phyloP scores from a whole-genome alignment of 2,797 vertebrate species.

The Mionectes olivaceus region DNA sequence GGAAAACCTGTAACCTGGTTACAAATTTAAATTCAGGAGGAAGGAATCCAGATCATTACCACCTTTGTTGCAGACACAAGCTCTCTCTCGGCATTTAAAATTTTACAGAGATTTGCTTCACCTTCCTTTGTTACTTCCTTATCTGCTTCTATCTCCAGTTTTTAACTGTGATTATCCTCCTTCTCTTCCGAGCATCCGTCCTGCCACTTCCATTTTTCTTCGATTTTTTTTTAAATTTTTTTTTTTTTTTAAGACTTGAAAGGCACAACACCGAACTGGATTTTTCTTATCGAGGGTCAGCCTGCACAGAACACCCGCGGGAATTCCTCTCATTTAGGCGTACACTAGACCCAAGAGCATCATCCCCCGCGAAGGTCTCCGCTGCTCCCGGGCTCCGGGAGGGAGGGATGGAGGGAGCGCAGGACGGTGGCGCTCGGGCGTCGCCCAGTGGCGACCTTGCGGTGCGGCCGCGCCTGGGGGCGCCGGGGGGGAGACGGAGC shows the following conservation, averaged over 20 bases:
- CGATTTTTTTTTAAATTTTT: neutral
- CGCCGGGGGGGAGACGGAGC: neutral
- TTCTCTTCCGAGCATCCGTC: neutral
- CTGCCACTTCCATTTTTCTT: neutral
- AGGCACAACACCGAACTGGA: neutral
- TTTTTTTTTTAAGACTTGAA: neutral
- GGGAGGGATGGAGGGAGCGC: no score
- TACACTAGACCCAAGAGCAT: neutral
- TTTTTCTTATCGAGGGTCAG: neutral
- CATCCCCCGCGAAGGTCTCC: neutral
- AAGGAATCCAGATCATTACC: neutral
- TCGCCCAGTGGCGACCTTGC: neutral
- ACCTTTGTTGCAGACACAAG: neutral
- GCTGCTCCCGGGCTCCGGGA: accelerated
- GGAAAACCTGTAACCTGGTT: neutral
- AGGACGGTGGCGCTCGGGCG: neutral
- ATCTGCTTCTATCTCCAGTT: neutral
- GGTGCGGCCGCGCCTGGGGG: accelerated
- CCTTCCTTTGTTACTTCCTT: neutral
- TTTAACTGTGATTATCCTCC: neutral
- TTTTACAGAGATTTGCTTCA: neutral
- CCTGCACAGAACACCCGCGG: neutral
- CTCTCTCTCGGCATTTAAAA: neutral
- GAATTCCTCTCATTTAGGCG: neutral
- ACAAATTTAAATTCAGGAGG: neutral